Conservation (phyloP, 2,888 invertebrate genomes). For the Pemphredon lugubris region DNA sequence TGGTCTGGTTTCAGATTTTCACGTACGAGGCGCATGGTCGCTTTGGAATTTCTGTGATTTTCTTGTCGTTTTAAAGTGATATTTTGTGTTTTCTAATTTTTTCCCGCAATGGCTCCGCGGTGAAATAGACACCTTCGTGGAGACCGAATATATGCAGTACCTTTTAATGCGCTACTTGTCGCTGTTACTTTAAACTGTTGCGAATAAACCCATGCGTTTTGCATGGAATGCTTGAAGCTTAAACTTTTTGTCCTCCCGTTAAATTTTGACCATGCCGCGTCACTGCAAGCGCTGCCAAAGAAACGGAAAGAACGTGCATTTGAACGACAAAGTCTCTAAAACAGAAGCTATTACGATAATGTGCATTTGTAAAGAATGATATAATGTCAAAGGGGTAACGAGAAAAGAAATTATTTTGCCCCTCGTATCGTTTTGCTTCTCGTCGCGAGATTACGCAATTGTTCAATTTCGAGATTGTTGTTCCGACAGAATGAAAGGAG, state of each 20-base stretch:
- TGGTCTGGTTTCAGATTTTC: too few relatives aligned
- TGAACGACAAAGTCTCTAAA: background rate
- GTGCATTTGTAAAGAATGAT: too few relatives aligned
- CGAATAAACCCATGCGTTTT: background rate
- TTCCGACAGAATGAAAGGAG: too few relatives aligned
- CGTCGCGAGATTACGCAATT: too few relatives aligned
- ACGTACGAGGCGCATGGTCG: background rate
- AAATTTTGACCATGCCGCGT: background rate
- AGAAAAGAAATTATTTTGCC: too few relatives aligned
- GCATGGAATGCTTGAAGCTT: background rate
- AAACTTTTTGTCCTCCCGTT: background rate
- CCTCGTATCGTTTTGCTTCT: too few relatives aligned
- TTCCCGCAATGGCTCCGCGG: conserved; percentile 10
- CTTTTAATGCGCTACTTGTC: conserved; percentile 8
- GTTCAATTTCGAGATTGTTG: too few relatives aligned
- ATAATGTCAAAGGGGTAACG: too few relatives aligned
- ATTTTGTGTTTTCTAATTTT: conserved; percentile 21
- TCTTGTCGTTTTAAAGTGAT: conserved; percentile 8
- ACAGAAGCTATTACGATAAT: background rate
- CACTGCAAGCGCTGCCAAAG: background rate
- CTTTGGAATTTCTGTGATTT: background rate
- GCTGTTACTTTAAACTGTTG: background rate
- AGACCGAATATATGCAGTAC: conserved; percentile 3
- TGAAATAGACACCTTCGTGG: conserved; percentile 26
- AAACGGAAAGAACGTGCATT: background rate